Evolutionary conservation across 1,140 invertebrate species (phyloP).

Genomic region (Tetragonula clypearis): DNA sequence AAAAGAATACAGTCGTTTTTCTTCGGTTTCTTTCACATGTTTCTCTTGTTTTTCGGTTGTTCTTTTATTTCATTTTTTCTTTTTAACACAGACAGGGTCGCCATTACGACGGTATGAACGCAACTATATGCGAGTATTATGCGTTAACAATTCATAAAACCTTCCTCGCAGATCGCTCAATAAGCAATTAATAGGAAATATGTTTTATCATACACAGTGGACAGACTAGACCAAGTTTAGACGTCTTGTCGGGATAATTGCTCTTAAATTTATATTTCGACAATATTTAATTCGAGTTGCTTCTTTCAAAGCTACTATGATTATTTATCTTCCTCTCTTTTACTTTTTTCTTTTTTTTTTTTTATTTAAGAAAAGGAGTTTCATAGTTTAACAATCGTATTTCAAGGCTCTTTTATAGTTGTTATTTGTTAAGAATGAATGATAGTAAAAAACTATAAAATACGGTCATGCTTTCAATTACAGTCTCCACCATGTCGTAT

Average conservation of each 20-base stretch:
- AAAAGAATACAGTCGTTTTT: slow-evolving; percentile 31
- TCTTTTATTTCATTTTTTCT: background rate
- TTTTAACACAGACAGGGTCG: slow-evolving; percentile 26
- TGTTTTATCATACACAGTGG: slow-evolving; percentile 63
- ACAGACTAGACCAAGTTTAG: slow-evolving; percentile 64
- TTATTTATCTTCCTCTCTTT: background rate
- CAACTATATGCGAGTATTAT: slow-evolving; percentile 46
- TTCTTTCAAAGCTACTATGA: slow-evolving; percentile 17
- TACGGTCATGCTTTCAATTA: slow-evolving; percentile 26
- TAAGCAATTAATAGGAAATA: slow-evolving; percentile 58
- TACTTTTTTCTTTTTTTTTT: background rate
- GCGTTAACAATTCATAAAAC: slow-evolving; percentile 60
- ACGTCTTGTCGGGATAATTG: slow-evolving; percentile 40
- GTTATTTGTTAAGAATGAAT: slow-evolving; percentile 41
- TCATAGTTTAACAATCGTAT: slow-evolving; percentile 24
- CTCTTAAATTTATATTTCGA: slow-evolving; percentile 28
- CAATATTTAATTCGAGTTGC: slow-evolving; percentile 10
- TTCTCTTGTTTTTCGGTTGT: background rate
- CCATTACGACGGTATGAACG: slow-evolving; percentile 7
- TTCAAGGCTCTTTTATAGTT: slow-evolving; percentile 17
- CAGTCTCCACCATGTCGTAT: slow-evolving; percentile 27
- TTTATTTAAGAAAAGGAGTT: slow-evolving; percentile 23
- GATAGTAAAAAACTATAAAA: slow-evolving; percentile 64
- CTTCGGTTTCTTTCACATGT: background rate
- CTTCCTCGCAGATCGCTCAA: slow-evolving; percentile 43